Base-by-base conservation (phyloP, 2,113 vertebrate genomes). In the Tupaia tana region DNA sequence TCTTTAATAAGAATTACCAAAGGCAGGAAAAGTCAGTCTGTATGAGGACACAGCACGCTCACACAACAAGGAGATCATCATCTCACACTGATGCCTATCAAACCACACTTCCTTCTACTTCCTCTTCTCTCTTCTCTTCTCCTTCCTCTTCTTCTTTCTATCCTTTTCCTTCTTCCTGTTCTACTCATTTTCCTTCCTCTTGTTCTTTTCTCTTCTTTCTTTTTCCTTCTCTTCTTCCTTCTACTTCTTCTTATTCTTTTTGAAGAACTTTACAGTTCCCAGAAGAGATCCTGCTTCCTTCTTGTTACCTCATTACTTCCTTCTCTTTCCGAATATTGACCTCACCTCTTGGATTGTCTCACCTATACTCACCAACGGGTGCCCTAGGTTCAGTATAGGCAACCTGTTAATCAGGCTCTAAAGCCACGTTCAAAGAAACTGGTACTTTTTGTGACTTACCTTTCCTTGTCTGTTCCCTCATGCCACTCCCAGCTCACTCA, bases 341-440 rank as follows among this genome's bases (percentile, higher is more conserved):
- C 54, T 95, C 70, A 64, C 56, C 27, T 85, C 29, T 74, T 90
- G 86, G 75, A 90, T 70, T 71, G 79, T 89, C 27, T 92, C 83
- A 79, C 66, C 78, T 92, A 7, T 52, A 73, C 73, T 86, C 73
- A 91, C 58, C 66, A 61, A 77, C 67, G 82, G 71, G 73, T 29
- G 15, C 77, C 67, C 67, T 71, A 14, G 27, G 70, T 43, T 43
- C 43, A 43, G 43, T n/a, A 31, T 24, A 31, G 19, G 27, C 61
- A 96, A 90, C 94, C 83, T 92, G 94, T 69, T 95, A 14, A 84
- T 91, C 94, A 94, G 83, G 96, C 86, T 98, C 66, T 56, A 25
- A 94, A 81, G 29, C 34, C 83, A 64, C 0, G 1, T 69, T 27
- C 24, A 70, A 75, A 6, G 34, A 95, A 96, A 80, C 19, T 66